Percentiles rank a stretch among this genome's conserved stretches.
These are phyloP conservation scores for Drosophila equinoxialis DNA, from an alignment of 1,140 invertebrate genomes.

Conservation along the genomic window DNA sequence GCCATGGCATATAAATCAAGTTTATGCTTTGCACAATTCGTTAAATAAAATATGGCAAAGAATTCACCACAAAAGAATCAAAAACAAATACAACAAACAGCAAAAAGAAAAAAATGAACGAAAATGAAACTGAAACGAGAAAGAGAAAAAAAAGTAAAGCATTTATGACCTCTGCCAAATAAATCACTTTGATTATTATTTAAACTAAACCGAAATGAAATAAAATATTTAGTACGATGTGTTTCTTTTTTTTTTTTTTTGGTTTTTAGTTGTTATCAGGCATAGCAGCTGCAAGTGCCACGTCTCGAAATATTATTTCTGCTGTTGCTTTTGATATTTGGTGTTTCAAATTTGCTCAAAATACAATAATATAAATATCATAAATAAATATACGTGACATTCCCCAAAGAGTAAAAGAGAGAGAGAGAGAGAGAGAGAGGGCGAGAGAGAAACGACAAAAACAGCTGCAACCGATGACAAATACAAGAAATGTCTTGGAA, in stretches of 20 bases:
- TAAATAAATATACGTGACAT: constrained; percentile 62
- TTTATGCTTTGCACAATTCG: constrained; percentile 63
- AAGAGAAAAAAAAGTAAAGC: constrained; percentile 31
- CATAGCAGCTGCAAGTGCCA: constrained; percentile 64
- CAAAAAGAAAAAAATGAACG: background rate
- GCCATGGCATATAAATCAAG: constrained; percentile 68
- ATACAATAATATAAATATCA: constrained; percentile 58
- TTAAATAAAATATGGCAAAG: constrained; percentile 47
- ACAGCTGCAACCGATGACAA: constrained; percentile 63
- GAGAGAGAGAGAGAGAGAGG: background rate
- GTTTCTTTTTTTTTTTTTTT: background rate
- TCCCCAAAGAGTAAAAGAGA: background rate
- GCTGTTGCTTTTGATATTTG: constrained; percentile 31
- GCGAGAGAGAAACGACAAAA: constrained; percentile 45
- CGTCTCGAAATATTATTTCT: constrained; percentile 42
- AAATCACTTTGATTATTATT: constrained; percentile 78
- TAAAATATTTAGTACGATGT: constrained; percentile 47
- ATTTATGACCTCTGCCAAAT: constrained; percentile 68
- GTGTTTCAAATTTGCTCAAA: constrained; percentile 50
- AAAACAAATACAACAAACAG: background rate
- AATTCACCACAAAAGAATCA: constrained; percentile 28
- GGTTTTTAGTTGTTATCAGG: constrained; percentile 35
- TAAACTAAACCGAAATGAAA: constrained; percentile 53
- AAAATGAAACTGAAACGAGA: constrained; percentile 28
- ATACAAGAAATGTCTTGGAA: constrained; percentile 33